These are phyloP conservation scores for Synanthedon vespiformis DNA, from an alignment of 2,888 invertebrate species.

Conservation along the genomic window DNA sequence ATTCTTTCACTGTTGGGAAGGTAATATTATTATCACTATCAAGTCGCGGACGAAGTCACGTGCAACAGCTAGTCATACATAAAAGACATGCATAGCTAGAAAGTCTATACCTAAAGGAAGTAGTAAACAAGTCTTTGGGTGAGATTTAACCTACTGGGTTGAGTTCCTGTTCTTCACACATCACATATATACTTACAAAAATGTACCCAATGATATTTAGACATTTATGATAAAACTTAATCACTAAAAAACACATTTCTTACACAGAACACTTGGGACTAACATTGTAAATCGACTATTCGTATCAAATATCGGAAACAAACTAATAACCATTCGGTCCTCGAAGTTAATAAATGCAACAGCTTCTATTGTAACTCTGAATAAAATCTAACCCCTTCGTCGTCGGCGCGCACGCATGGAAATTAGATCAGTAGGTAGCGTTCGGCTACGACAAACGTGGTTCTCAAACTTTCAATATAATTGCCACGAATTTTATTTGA, in stretches of 20 bases:
- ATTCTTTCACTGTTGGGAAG: no score
- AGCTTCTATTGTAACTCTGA: conserved; percentile 51
- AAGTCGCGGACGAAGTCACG: no score
- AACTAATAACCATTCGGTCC: conserved; percentile 50
- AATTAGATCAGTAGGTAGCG: conserved; percentile 70
- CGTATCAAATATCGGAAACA: conserved; percentile 52
- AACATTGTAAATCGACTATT: conserved; percentile 21
- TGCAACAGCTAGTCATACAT: no score
- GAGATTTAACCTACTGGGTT: no score
- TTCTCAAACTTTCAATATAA: conserved; percentile 32
- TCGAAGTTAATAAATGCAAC: conserved; percentile 61
- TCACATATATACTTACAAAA: no score
- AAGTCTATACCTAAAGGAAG: no score
- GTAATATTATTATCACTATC: no score
- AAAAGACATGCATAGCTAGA: no score
- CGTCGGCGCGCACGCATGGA: conserved; percentile 60
- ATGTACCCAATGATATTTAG: no score
- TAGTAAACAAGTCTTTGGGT: no score
- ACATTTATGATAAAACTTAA: background rate
- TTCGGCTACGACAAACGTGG: conserved; percentile 13
- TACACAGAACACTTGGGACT: conserved; percentile 5
- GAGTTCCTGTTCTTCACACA: no score
- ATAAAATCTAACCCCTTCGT: conserved; percentile 59
- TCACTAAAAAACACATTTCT: background rate
- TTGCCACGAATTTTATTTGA: background rate